A percentile compares a stretch with the other conserved stretches of the same genome.
Evolutionary conservation across 2,888 invertebrate genomes (phyloP).

Genomic region (Anorthoa munda): DNA sequence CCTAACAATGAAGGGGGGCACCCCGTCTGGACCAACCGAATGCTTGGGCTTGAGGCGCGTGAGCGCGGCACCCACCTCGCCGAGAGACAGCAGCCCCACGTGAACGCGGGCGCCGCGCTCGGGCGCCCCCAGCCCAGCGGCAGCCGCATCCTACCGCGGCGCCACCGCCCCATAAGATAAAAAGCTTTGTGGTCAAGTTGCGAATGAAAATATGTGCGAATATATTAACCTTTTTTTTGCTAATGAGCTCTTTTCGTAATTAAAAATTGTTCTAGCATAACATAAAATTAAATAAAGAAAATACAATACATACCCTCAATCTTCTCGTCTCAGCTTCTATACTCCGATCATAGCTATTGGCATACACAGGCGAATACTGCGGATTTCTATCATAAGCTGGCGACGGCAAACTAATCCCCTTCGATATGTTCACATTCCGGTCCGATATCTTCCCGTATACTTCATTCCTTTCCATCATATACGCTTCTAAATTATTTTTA

Average conservation of each 20-base stretch:
- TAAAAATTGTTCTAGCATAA: not conserved
- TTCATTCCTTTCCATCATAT: slow-evolving; percentile 59
- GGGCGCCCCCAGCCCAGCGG: too few relatives aligned
- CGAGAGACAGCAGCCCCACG: too few relatives aligned
- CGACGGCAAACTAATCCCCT: slow-evolving; percentile 62
- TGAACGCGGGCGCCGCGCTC: too few relatives aligned
- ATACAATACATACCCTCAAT: slow-evolving; percentile 81
- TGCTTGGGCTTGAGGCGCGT: too few relatives aligned
- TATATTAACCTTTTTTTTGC: not conserved
- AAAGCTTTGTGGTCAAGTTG: not conserved
- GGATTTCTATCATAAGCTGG: slow-evolving; percentile 84
- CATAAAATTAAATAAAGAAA: not conserved
- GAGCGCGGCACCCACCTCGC: too few relatives aligned
- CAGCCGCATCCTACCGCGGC: too few relatives aligned
- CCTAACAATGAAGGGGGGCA: too few relatives aligned
- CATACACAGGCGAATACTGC: slow-evolving; percentile 85
- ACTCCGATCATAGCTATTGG: slow-evolving; percentile 83
- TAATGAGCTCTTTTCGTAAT: not conserved
- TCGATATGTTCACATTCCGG: slow-evolving; percentile 54
- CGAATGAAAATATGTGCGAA: not conserved
- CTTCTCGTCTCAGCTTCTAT: slow-evolving; percentile 86
- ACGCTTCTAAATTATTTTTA: slow-evolving; percentile 67
- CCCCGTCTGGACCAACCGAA: too few relatives aligned
- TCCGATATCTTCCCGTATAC: slow-evolving; percentile 64
- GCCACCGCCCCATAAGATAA: too few relatives aligned